Evolutionary conservation across 1,140 invertebrate genomes (phyloP).

Genomic region (Patella vulgata): DNA sequence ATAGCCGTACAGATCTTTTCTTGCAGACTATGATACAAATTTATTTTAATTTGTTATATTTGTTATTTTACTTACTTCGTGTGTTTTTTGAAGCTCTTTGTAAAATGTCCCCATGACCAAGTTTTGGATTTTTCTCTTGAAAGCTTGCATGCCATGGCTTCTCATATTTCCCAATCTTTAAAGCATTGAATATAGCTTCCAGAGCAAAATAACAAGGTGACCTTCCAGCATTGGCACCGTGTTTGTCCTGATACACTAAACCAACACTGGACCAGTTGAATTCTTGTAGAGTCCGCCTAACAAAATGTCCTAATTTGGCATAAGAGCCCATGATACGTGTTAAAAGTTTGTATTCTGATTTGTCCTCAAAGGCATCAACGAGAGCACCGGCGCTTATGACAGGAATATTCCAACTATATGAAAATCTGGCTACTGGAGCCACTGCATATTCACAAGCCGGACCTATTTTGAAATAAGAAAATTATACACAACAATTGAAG

Average conservation of each 20-base stretch:
- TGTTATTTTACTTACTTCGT: slow-evolving; percentile 43
- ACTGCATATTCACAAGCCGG: slow-evolving; percentile 90
- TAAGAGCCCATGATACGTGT: too few species aligned
- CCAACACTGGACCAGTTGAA: slow-evolving; percentile 38
- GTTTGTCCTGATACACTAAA: slow-evolving; percentile 25
- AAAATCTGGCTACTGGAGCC: slow-evolving; percentile 86
- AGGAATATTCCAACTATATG: slow-evolving; percentile 84
- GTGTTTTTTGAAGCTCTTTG: slow-evolving; percentile 17
- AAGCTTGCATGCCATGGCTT: slow-evolving; percentile 23
- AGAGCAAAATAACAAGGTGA: slow-evolving; percentile 40
- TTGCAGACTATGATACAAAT: too few species aligned
- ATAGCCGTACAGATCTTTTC: too few species aligned
- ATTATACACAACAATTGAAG: too few species aligned
- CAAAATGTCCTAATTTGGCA: too few species aligned
- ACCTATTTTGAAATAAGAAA: too few species aligned
- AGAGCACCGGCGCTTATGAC: slow-evolving; percentile 84
- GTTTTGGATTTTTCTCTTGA: slow-evolving; percentile 9
- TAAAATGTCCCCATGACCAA: slow-evolving; percentile 10
- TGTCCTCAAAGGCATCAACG: slow-evolving; percentile 76
- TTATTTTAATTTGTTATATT: too few species aligned
- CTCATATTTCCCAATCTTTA: not conserved
- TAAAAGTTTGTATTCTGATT: slow-evolving; percentile 67
- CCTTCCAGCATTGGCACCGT: slow-evolving; percentile 22
- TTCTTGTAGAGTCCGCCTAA: not conserved
- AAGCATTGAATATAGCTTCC: slow-evolving; percentile 29